Conservation (phyloP, 2,113 vertebrate species). For the Anseranas semipalmata region DNA sequence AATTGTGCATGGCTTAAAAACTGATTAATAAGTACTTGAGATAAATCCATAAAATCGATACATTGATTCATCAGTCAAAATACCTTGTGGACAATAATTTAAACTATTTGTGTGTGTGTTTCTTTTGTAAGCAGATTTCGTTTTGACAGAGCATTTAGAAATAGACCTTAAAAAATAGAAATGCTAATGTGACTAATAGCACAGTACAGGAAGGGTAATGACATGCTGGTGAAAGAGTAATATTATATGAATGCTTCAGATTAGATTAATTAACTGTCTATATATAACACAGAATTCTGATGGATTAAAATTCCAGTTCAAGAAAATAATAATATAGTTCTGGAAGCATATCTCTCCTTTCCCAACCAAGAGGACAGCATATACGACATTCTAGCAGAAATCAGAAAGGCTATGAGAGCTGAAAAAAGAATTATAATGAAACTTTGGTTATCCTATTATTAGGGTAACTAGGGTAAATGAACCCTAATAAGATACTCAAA, state of each 20-base stretch:
- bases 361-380: neutral
- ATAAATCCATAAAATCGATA: neutral
- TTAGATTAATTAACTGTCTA: neutral
- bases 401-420: neutral
- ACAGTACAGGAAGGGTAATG: neutral
- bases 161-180: neutral
- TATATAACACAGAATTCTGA: neutral
- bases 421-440: neutral
- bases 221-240: neutral
- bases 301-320: neutral
- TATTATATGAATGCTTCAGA: neutral
- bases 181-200: neutral
- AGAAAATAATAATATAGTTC: neutral
- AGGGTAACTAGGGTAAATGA: neutral
- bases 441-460: neutral
- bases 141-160: neutral
- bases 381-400: neutral
- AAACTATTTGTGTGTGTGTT: neutral
- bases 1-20: neutral
- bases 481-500: neutral
- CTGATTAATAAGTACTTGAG: neutral
- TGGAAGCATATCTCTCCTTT: neutral
- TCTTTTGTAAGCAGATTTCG: neutral
- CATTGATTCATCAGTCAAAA: neutral
- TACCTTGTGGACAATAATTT: neutral